phyloP scores from a whole-genome alignment of 2,888 invertebrate genomes.

The Pammene aurita region DNA sequence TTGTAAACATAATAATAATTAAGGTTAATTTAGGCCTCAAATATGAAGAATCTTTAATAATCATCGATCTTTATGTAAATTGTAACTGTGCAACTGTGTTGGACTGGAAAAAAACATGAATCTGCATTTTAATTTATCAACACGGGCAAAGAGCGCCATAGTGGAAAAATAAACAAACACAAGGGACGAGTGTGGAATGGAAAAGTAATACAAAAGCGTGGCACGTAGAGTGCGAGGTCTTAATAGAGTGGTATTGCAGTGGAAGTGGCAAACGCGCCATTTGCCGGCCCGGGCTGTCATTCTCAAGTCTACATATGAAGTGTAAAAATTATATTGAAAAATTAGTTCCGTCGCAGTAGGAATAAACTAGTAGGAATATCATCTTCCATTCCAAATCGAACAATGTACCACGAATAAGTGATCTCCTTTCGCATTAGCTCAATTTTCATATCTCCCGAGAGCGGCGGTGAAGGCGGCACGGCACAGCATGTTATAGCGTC shows the following conservation, averaged over 20 bases:
- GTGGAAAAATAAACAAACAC: conserved; percentile 21
- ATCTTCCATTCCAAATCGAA: too few species aligned
- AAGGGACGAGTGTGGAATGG: conserved; percentile 22
- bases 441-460: too few species aligned
- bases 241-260: conserved; percentile 37
- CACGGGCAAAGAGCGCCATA: conserved; percentile 17
- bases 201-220: conserved; percentile 34
- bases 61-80: too few species aligned
- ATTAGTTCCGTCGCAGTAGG: background rate
- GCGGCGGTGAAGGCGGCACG: too few species aligned
- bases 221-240: conserved; percentile 29
- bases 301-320: background rate
- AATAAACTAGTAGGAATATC: too few species aligned
- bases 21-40: too few species aligned
- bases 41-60: too few species aligned
- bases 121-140: conserved; percentile 21
- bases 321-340: background rate
- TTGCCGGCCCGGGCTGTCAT: conserved; percentile 11
- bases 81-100: background rate
- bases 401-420: too few species aligned
- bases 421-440: too few species aligned
- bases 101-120: conserved; percentile 5
- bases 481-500: too few species aligned
- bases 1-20: too few species aligned
- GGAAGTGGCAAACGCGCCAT: conserved; percentile 20